phyloP scores from a whole-genome alignment of 2,888 invertebrate genomes.

The Hoplodrina ambigua region DNA sequence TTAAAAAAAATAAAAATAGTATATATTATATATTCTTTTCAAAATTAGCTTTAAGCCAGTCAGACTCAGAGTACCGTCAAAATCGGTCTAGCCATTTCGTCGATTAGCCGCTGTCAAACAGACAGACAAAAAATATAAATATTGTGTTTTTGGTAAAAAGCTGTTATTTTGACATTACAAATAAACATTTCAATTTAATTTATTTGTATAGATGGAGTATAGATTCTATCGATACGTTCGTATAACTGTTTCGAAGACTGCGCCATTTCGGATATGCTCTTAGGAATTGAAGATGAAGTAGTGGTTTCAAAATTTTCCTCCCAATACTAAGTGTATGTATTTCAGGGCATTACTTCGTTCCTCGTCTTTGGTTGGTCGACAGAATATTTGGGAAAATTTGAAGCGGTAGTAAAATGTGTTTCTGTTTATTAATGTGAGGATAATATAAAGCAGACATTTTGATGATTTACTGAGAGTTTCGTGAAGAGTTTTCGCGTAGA shows the following conservation, averaged over 20 bases:
- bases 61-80: no score
- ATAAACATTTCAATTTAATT: no score
- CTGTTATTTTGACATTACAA: no score
- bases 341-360: slow-evolving; percentile 21
- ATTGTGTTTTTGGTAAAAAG: no score
- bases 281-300: slow-evolving; percentile 16
- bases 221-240: no score
- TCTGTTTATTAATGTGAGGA: slow-evolving; percentile 34
- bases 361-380: slow-evolving; percentile 42
- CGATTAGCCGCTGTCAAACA: no score
- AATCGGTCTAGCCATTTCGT: no score
- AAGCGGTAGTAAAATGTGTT: slow-evolving; percentile 41
- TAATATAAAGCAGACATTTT: slow-evolving; percentile 46
- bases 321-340: slow-evolving; percentile 41
- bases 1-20: no score
- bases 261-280: slow-evolving; percentile 9
- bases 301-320: slow-evolving; percentile 33
- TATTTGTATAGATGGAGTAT: no score
- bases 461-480: slow-evolving; percentile 24
- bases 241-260: not conserved
- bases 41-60: no score
- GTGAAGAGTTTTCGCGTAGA: slow-evolving; percentile 3
- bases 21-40: no score
- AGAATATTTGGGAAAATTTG: slow-evolving; percentile 39
- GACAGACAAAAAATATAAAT: no score